Evolutionary conservation across 2,888 invertebrate genomes (phyloP).

Genomic region (Anarsia innoxiella): DNA sequence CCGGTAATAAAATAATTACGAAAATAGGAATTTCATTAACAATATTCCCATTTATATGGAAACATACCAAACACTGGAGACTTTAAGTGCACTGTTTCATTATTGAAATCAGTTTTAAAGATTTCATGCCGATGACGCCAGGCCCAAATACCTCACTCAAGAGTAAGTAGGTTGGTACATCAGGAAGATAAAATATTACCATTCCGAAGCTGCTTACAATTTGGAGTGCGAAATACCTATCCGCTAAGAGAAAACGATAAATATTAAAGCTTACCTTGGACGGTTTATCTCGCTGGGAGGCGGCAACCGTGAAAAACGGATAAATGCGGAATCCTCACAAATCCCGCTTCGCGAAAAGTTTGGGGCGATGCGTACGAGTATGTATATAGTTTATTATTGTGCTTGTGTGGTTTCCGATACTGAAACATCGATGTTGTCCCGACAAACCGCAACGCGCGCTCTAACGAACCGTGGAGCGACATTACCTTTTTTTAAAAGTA

Average conservation of each 20-base stretch:
- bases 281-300: constrained; percentile 48
- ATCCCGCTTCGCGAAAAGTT: constrained; percentile 46
- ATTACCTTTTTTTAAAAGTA: too few species aligned
- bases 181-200: too few species aligned
- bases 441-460: too few species aligned
- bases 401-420: constrained; percentile 7
- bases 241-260: constrained; percentile 48
- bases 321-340: constrained; percentile 50
- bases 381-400: constrained; percentile 18
- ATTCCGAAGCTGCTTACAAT: constrained; percentile 8
- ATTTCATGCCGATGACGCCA: neutral
- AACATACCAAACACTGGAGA: neutral
- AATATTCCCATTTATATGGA: neutral
- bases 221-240: constrained; percentile 26
- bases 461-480: too few species aligned
- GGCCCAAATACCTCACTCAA: neutral
- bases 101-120: neutral
- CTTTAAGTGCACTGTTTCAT: neutral
- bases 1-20: too few species aligned
- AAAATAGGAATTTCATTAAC: neutral
- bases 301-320: constrained; percentile 57
- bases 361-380: constrained; percentile 21
- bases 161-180: too few species aligned
- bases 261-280: constrained; percentile 57
- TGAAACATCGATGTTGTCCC: constrained; percentile 1